A percentile compares a stretch with the other conserved stretches of the same genome.
Conservation (phyloP, 2,113 vertebrate species). For the Aegithalos caudatus region DNA sequence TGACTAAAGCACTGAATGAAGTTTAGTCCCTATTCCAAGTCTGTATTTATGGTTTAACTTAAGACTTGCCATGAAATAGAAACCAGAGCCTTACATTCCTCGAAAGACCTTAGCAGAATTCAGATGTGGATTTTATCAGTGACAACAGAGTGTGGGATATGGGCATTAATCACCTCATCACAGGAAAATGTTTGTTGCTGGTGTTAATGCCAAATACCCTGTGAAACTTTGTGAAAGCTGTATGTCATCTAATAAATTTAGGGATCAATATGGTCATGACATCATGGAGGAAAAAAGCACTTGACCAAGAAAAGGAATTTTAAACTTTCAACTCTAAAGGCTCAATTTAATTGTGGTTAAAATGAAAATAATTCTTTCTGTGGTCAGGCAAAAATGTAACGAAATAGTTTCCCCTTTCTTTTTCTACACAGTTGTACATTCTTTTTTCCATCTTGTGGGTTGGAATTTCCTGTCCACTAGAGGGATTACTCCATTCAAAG, state of each 20-base stretch:
- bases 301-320: not conserved
- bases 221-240: not conserved
- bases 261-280: not conserved
- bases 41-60: not conserved
- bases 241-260: not conserved
- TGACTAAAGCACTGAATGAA: not conserved
- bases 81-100: not conserved
- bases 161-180: not conserved
- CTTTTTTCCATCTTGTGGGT: not conserved
- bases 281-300: not conserved
- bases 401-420: not conserved
- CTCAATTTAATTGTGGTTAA: not conserved
- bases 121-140: not conserved
- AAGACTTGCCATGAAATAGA: not conserved
- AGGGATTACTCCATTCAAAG: conserved; percentile 2
- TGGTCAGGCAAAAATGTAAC: not conserved
- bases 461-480: conserved; percentile 8
- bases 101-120: not conserved
- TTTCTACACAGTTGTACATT: not conserved
- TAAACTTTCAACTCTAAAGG: not conserved
- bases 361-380: not conserved
- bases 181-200: not conserved
- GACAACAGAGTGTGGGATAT: not conserved
- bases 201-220: not conserved
- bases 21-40: not conserved